phyloP scores from a whole-genome alignment of 1,140 invertebrate genomes.

The Papilio polytes region DNA sequence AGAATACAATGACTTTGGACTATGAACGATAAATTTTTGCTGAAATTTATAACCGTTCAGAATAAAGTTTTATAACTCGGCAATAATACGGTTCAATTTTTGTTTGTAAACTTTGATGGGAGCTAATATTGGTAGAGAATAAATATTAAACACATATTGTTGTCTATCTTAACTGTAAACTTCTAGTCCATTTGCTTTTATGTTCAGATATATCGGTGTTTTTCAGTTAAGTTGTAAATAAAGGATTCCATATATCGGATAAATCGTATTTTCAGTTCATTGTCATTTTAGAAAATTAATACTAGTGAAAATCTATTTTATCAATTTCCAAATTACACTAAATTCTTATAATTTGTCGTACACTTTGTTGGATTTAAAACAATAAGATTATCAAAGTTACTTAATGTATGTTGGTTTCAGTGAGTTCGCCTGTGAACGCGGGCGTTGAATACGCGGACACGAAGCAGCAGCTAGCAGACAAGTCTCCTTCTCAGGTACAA shows the following conservation, averaged over 20 bases:
- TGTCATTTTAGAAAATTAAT: no score
- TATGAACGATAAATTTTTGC: slow-evolving; percentile 15
- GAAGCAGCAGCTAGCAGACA: slow-evolving; percentile 51
- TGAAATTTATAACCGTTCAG: slow-evolving; percentile 13
- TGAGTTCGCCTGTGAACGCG: slow-evolving; percentile 46
- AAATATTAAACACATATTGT: background rate
- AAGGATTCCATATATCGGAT: background rate
- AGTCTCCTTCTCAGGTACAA: slow-evolving; percentile 58
- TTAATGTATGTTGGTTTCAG: slow-evolving; percentile 41
- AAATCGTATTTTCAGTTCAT: no score
- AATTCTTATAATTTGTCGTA: background rate
- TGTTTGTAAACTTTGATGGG: slow-evolving; percentile 3
- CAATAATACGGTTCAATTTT: slow-evolving; percentile 9
- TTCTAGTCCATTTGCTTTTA: slow-evolving; percentile 7
- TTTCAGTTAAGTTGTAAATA: background rate
- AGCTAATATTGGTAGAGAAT: background rate
- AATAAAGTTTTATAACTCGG: slow-evolving; percentile 21
- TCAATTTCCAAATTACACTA: no score
- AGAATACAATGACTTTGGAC: background rate
- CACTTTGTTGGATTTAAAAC: background rate
- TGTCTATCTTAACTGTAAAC: slow-evolving; percentile 2
- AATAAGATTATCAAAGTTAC: background rate
- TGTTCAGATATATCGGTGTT: background rate
- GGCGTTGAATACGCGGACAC: slow-evolving; percentile 60
- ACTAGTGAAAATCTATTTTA: no score